phyloP scores from a whole-genome alignment of 2,888 invertebrate genomes.

The Xestia c-nigrum region DNA sequence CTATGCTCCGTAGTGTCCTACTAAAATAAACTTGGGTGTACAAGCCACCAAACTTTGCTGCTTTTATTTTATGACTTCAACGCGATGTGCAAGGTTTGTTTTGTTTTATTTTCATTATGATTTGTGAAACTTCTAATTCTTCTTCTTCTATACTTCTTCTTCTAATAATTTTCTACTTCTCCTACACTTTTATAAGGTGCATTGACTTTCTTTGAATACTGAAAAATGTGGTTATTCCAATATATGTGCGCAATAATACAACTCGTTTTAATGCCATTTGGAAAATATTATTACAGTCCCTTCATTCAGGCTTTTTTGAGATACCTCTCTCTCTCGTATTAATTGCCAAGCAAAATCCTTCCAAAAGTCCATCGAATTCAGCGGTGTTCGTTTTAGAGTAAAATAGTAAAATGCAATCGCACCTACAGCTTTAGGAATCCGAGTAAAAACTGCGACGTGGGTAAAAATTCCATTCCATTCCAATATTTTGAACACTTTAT shows the following conservation, averaged over 20 bases:
- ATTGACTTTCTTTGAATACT: neutral
- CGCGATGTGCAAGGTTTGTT: constrained; percentile 21
- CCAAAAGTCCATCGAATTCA: neutral
- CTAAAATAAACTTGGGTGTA: constrained; percentile 36
- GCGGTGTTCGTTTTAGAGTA: neutral
- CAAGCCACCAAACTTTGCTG: constrained; percentile 33
- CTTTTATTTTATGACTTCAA: constrained; percentile 38
- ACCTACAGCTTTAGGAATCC: neutral
- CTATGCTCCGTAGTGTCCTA: constrained; percentile 7
- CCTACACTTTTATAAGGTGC: neutral
- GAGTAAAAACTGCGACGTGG: neutral
- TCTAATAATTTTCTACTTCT: no score
- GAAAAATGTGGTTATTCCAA: neutral
- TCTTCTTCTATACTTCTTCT: no score
- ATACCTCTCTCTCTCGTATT: neutral
- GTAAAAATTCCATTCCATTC: neutral
- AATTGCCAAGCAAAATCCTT: neutral
- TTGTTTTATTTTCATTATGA: constrained; percentile 38
- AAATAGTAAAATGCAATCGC: neutral
- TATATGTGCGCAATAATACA: neutral
- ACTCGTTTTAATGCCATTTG: neutral
- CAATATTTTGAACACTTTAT: constrained; percentile 38
- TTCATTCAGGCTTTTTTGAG: neutral
- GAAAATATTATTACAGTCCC: neutral
- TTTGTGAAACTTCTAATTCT: neutral